phyloP scores from a whole-genome alignment of 2,797 vertebrate genomes.

The Bovichtus diacanthus region DNA sequence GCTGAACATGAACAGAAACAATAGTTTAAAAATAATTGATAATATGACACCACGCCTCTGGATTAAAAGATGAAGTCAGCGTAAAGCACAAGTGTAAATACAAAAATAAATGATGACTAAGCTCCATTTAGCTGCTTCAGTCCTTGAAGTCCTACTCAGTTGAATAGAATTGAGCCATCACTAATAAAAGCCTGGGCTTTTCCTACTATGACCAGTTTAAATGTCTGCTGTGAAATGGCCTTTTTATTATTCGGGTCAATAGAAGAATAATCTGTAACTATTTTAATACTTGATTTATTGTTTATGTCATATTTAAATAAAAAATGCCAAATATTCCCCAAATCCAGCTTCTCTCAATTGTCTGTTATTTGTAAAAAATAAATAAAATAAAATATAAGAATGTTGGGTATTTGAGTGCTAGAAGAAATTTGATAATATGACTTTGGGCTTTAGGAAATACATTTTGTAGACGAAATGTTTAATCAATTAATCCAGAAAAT shows the following conservation, averaged over 20 bases:
- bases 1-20: constrained; percentile 77
- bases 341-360: not conserved
- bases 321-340: not conserved
- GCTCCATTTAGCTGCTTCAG: not conserved
- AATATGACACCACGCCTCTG: not conserved
- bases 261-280: not conserved
- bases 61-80: not conserved
- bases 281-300: not conserved
- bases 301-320: too few species aligned
- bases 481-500: not conserved
- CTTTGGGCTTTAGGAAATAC: too few species aligned
- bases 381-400: too few species aligned
- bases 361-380: too few species aligned
- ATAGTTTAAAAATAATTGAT: not conserved
- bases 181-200: not conserved
- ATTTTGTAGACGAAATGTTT: too few species aligned
- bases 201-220: not conserved
- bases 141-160: not conserved
- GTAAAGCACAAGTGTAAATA: not conserved
- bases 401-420: not conserved
- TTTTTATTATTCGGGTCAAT: not conserved
- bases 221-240: not conserved
- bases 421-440: not conserved
- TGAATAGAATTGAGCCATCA: not conserved
- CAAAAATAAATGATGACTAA: not conserved